A percentile compares a stretch with the other conserved stretches of the same genome.
Conservation (phyloP, 2,888 invertebrate genomes). For the Liodrosophila aerea region DNA sequence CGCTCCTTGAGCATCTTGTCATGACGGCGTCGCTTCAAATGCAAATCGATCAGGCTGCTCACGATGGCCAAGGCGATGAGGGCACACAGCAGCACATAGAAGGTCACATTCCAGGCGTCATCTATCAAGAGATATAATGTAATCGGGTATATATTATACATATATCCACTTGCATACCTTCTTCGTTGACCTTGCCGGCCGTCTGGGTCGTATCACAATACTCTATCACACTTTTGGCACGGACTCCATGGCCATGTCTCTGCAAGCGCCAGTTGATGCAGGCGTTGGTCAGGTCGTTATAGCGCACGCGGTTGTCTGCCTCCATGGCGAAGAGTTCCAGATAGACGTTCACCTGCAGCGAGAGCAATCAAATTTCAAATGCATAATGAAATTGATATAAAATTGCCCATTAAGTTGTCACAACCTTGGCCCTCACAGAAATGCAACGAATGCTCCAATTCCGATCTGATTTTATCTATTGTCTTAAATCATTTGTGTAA, state of each 20-base stretch:
- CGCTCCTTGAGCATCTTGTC: constrained; percentile 75
- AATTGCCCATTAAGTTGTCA: constrained; percentile 32
- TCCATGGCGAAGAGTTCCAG: constrained; percentile 72
- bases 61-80: constrained; percentile 54
- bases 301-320: constrained; percentile 61
- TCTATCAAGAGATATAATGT: constrained; percentile 54
- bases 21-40: constrained; percentile 66
- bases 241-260: constrained; percentile 52
- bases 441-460: constrained; percentile 36
- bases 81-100: constrained; percentile 55
- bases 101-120: constrained; percentile 73
- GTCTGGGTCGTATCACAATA: constrained; percentile 71
- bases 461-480: constrained; percentile 22
- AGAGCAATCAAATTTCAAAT: constrained; percentile 15
- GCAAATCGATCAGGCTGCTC: constrained; percentile 73
- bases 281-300: constrained; percentile 69
- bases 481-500: constrained; percentile 43
- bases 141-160: no score
- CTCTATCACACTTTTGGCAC: constrained; percentile 74
- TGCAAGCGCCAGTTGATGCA: constrained; percentile 75
- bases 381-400: constrained; percentile 26
- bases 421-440: constrained; percentile 55
- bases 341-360: constrained; percentile 72
- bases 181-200: constrained; percentile 50
- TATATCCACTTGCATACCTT: no score